These are phyloP conservation scores for Dicranocentrus wangi DNA, from an alignment of 2,888 invertebrate species.

Conservation along the genomic window DNA sequence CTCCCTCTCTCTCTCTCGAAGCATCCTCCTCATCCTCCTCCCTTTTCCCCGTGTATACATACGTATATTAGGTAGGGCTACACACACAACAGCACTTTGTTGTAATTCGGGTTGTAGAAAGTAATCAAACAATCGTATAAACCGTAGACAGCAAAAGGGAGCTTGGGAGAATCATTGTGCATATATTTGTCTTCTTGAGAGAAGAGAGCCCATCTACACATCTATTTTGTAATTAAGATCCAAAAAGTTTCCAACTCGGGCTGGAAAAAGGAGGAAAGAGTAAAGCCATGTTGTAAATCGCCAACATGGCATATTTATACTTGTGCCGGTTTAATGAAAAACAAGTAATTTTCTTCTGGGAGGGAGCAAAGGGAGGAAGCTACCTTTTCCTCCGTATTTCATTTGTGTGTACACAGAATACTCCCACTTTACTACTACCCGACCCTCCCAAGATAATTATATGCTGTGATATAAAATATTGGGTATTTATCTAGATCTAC, in stretches of 20 bases:
- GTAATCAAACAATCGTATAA: constrained; percentile 45
- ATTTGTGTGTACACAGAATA: constrained; percentile 7
- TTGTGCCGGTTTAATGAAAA: constrained; percentile 44
- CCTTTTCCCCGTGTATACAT: not conserved
- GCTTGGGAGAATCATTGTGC: not conserved
- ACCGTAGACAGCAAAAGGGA: not conserved
- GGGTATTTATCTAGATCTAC: no score
- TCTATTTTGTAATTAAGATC: constrained; percentile 54
- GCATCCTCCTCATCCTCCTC: not conserved
- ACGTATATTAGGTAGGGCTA: no score
- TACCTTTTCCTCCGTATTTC: constrained; percentile 1
- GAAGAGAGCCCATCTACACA: constrained; percentile 21
- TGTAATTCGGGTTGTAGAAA: constrained; percentile 15
- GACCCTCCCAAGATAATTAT: not conserved
- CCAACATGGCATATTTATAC: constrained; percentile 23
- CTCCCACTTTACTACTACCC: not conserved
- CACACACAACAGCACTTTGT: not conserved
- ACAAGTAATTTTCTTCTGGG: constrained; percentile 32
- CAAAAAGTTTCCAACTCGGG: constrained; percentile 11
- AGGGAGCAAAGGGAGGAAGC: not conserved
- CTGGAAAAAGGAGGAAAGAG: not conserved
- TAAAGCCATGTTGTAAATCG: constrained; percentile 22
- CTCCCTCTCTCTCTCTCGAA: no score
- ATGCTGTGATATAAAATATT: no score
- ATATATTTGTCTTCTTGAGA: constrained; percentile 11